Percentiles rank a stretch among this genome's conserved stretches.
Evolutionary conservation across 2,113 vertebrate genomes (phyloP).

Genomic region (Pelobates fuscus): DNA sequence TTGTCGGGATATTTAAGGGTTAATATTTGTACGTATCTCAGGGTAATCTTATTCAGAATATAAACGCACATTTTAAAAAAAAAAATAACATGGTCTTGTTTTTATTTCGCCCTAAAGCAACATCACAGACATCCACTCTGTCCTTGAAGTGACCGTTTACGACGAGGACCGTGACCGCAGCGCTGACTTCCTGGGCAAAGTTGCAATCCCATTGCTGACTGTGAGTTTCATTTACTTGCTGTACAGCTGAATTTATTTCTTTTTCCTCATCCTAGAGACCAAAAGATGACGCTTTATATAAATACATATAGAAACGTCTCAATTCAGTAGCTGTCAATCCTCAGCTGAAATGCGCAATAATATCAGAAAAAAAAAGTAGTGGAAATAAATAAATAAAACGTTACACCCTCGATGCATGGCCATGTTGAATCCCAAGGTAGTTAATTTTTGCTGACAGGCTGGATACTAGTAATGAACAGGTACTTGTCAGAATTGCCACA

Average conservation of each 20-base stretch:
- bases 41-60: neutral
- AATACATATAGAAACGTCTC: constrained; percentile 41
- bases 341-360: constrained; percentile 78
- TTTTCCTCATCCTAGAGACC: constrained; percentile 52
- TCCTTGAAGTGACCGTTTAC: constrained; percentile 96
- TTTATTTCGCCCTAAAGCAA: constrained; percentile 75
- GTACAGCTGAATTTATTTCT: constrained; percentile 59
- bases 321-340: constrained; percentile 74
- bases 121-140: constrained; percentile 96
- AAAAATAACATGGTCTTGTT: neutral
- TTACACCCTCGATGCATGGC: constrained; percentile 81
- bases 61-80: neutral
- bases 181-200: constrained; percentile 97
- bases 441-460: constrained; percentile 98
- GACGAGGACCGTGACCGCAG: constrained; percentile 95
- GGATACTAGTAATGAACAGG: constrained; percentile 99
- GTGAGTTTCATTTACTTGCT: constrained; percentile 83
- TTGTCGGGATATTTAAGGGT: too few species aligned
- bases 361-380: constrained; percentile 51
- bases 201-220: constrained; percentile 91
- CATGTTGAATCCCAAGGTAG: constrained; percentile 96
- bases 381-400: constrained; percentile 57
- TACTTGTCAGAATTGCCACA: constrained; percentile 99
- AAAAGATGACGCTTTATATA: constrained; percentile 1
- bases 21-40: too few species aligned